Evolutionary conservation across 2,797 vertebrate genomes (phyloP), one percentile per base, ranked within the genome.

Genomic region (Phoebastria nigripes): DNA sequence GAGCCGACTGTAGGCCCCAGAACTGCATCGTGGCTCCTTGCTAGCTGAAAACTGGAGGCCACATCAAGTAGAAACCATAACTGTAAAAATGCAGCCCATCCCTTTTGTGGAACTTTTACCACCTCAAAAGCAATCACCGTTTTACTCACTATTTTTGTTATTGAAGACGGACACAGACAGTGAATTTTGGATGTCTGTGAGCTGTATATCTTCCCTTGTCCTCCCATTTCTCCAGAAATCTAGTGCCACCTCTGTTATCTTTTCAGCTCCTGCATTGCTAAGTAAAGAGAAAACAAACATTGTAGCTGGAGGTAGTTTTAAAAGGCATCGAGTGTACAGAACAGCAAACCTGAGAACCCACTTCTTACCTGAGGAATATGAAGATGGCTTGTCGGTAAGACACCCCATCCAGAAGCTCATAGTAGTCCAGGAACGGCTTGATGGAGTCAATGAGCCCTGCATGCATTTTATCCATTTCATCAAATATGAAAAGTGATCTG

Each of bases 381-480:
- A 99, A 99, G 97, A 99, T 99, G 63, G 99, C 98, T 84, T 99
- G 98, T 76, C 98, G 97, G 92, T 99, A 99, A 5, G 99, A 99
- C 41, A 99, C 98, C 10, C 99, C 99, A 6, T 99, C 98, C 93
- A 99, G 96, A 44, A 98, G 97, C 24, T 99, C 98, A 1, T 99
- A 99, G 82, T 99, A 99, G 88, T 99, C 99, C 76, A 99, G 97
- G 96, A 98, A 99, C 0, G 99, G 99, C 74, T 99, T 99, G 80
- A 99, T 99, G 86, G 99, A 98, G 35, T 99, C 99, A 5, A 99
- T 99, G 93, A 99, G 97, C 21, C 99, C 99, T 0, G 99, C 98
- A 0, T 99, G 99, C 99, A 99, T 99, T 97, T 99, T 99, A 94
- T 99, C 99, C 99, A 99, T 99, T 94, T 99, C 99, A 17, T 99